Base-by-base conservation (phyloP, 1,140 invertebrate species). In the Zelostemma sp. region DNA sequence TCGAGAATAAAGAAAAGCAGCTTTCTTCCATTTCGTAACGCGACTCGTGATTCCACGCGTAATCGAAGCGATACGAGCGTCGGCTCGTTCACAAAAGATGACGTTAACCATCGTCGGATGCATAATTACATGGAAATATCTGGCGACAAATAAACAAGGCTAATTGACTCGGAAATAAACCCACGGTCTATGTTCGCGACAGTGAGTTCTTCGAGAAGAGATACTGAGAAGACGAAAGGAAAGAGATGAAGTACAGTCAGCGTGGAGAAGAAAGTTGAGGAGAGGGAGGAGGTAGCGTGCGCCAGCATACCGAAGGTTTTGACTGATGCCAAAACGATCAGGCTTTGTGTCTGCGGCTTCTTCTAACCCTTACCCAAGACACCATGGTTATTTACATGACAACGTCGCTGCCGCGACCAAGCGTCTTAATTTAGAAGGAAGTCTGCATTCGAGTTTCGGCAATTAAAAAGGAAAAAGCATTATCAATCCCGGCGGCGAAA, bases 111-210 rank as follows among this genome's bases (percentile, higher is more conserved):
- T 82, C 80, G 81, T 79, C 79, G 77, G 71, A 77, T 67, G 49
- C 73, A 66, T 84, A 83, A 85, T 83, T 84, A 80, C 80, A 77
- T 74, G 75, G 74, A 75, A 78, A 77, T 75, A 82, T 79, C 73
- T 57, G 72, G 68, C 63, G 72, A 76, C 77, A 83, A 83, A 85
- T 81, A 84, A 82, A 85, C 76, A 75, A 80, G 75, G 76, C 75
- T 83, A 84, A 84, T 85, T 84, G 82, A 84, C 82, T 81, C 81
- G 69, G 80, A 83, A 85, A 84, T 84, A 85, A 84, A 79, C 79
- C 63, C 64, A 59, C 74, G 47, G 72, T 60, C 65, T 69, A 74
- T 62, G 71, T 55, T 59, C 66, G 65, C 46, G 72, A 72, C 66
- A 59, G 62, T 64, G 60, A n/a, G 63, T 69, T 72, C 64, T 63